phyloP scores from a whole-genome alignment of 2,888 invertebrate genomes.

The Kuschelorhynchus macadamiae region DNA sequence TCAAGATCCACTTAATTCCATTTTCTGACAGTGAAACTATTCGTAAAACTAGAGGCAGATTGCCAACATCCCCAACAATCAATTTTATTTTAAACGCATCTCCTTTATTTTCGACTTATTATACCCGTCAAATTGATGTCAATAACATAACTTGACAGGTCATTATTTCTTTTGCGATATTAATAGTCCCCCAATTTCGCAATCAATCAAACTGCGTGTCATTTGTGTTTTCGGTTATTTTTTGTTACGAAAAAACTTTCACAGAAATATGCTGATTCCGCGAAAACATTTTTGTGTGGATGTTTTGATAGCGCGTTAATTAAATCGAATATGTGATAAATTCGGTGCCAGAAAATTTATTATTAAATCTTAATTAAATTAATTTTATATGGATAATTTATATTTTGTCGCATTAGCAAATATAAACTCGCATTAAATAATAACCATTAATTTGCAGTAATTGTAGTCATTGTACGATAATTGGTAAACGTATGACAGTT shows the following conservation, averaged over 20 bases:
- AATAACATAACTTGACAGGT: slow-evolving; percentile 34
- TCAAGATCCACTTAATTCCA: no score
- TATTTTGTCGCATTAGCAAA: no score
- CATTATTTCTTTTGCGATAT: slow-evolving; percentile 43
- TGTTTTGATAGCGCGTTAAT: not conserved
- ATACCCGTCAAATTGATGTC: slow-evolving; percentile 29
- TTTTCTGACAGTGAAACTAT: not conserved
- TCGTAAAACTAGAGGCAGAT: not conserved
- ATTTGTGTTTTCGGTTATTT: slow-evolving; percentile 24
- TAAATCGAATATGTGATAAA: not conserved
- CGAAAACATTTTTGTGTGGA: slow-evolving; percentile 10
- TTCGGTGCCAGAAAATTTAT: not conserved
- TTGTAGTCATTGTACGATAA: no score
- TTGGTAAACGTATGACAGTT: no score
- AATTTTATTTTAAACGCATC: slow-evolving; percentile 21
- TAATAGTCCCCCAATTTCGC: slow-evolving; percentile 40
- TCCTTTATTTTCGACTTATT: slow-evolving; percentile 28
- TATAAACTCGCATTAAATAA: no score
- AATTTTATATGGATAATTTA: no score
- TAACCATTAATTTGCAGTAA: no score
- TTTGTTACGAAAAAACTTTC: slow-evolving; percentile 15
- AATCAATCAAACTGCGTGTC: slow-evolving; percentile 43
- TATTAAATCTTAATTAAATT: no score
- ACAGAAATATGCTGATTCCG: slow-evolving; percentile 6
- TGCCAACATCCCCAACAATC: slow-evolving; percentile 5